Evolutionary conservation across 1,140 invertebrate species (phyloP).

Genomic region (Harlomillsia oculata): DNA sequence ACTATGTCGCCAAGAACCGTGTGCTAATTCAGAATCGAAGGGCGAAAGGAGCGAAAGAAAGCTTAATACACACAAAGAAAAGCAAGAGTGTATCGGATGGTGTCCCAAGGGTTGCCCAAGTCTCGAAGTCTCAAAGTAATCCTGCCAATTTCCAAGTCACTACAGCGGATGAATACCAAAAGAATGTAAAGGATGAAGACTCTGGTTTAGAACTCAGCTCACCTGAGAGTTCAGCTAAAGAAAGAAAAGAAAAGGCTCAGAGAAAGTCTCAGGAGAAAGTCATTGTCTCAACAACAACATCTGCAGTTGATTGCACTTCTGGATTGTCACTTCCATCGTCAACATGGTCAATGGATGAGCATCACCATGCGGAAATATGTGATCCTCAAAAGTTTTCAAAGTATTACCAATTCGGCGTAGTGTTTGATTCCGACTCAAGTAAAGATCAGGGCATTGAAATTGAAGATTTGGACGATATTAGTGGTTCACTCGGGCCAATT

Average conservation of each 20-base stretch:
- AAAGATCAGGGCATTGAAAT: slow-evolving; percentile 17
- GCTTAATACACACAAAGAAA: slow-evolving; percentile 4
- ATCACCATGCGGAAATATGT: slow-evolving; percentile 20
- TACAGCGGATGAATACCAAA: neutral
- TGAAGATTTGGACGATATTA: slow-evolving; percentile 4
- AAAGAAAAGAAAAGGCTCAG: slow-evolving; percentile 6
- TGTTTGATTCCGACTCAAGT: slow-evolving; percentile 16
- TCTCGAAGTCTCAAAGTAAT: neutral
- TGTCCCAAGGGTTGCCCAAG: slow-evolving; percentile 31
- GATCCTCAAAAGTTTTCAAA: slow-evolving; percentile 32
- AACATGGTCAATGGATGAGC: neutral
- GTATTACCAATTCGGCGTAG: slow-evolving; percentile 35
- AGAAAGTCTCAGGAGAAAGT: neutral
- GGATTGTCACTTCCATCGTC: neutral
- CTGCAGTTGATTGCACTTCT: neutral
- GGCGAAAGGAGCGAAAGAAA: slow-evolving; percentile 6
- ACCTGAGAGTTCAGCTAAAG: slow-evolving; percentile 13
- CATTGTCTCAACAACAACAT: slow-evolving; percentile 1
- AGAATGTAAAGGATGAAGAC: slow-evolving; percentile 23
- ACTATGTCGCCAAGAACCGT: slow-evolving; percentile 3
- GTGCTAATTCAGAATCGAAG: slow-evolving; percentile 4
- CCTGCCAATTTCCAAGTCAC: neutral
- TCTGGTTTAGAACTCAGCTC: slow-evolving; percentile 32
- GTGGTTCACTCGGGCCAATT: neutral
- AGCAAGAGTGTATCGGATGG: slow-evolving; percentile 20